phyloP scores from a whole-genome alignment of 2,797 vertebrate species.

The Fratercula arctica region DNA sequence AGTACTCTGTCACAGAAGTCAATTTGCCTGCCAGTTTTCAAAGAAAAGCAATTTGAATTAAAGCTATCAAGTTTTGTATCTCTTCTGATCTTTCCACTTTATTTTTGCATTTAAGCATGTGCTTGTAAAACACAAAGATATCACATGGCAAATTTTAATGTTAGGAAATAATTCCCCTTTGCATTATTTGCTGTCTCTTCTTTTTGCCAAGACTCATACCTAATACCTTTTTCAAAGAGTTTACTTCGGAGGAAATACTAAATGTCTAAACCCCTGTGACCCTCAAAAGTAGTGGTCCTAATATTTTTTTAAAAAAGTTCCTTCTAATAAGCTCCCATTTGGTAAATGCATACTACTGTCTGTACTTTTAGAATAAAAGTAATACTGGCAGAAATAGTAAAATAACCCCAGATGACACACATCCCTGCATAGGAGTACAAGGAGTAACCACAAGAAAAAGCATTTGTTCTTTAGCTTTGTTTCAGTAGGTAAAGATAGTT shows the following conservation, averaged over 20 bases:
- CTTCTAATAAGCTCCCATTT: background rate
- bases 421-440: background rate
- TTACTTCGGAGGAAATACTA: background rate
- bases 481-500: background rate
- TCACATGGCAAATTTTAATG: background rate
- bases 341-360: background rate
- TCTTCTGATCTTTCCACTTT: conserved; percentile 27
- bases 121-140: conserved; percentile 28
- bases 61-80: background rate
- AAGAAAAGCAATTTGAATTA: background rate
- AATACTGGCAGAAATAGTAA: background rate
- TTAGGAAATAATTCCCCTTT: background rate
- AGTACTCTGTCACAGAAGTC: background rate
- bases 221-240: background rate
- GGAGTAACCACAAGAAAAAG: background rate
- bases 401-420: background rate
- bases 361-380: background rate
- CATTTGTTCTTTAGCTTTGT: accelerated
- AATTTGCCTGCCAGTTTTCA: background rate
- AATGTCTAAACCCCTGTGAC: background rate
- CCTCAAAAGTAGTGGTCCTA: background rate
- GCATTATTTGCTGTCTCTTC: background rate
- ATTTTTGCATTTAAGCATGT: background rate
- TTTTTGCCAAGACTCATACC: background rate
- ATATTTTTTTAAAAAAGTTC: background rate